Evolutionary conservation across 1,140 invertebrate species (phyloP).

Genomic region (Sitodiplosis mosellana): DNA sequence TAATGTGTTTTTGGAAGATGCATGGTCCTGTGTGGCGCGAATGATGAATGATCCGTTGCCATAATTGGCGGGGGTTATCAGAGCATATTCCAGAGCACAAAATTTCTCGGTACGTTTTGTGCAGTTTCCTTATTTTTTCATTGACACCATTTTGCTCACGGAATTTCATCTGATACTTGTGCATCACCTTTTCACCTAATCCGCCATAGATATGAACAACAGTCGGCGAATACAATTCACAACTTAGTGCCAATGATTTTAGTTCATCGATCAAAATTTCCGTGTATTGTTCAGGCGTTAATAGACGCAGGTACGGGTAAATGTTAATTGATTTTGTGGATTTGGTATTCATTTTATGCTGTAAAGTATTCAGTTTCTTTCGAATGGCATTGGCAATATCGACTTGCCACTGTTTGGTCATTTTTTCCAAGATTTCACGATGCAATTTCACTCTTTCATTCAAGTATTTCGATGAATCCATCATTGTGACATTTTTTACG

Average conservation of each 20-base stretch:
- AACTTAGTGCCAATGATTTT: conserved; percentile 45
- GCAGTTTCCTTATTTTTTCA: conserved; percentile 45
- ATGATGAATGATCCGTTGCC: conserved; percentile 43
- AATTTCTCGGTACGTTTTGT: conserved; percentile 49
- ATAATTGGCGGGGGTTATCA: conserved; percentile 49
- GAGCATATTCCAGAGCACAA: conserved; percentile 31
- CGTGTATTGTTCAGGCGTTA: conserved; percentile 43
- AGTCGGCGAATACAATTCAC: conserved; percentile 59
- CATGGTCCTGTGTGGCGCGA: conserved; percentile 33
- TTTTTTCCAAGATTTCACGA: conserved; percentile 30
- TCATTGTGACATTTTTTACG: too few relatives aligned
- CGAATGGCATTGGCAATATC: conserved; percentile 39
- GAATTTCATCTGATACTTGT: conserved; percentile 39
- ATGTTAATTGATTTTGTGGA: conserved; percentile 26
- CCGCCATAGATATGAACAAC: conserved; percentile 39
- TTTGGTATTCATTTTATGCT: conserved; percentile 26
- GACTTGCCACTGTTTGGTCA: conserved; percentile 45
- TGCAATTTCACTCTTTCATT: conserved; percentile 24
- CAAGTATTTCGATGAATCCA: conserved; percentile 17
- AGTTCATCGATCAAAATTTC: conserved; percentile 47
- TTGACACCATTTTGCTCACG: conserved; percentile 43
- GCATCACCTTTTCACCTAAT: conserved; percentile 42
- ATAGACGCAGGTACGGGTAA: conserved; percentile 53
- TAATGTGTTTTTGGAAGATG: conserved; percentile 35
- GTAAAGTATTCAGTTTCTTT: conserved; percentile 42